Evolutionary conservation across 1,140 invertebrate genomes (phyloP), one percentile per base, ranked within the genome.

Genomic region (Maniola jurtina): DNA sequence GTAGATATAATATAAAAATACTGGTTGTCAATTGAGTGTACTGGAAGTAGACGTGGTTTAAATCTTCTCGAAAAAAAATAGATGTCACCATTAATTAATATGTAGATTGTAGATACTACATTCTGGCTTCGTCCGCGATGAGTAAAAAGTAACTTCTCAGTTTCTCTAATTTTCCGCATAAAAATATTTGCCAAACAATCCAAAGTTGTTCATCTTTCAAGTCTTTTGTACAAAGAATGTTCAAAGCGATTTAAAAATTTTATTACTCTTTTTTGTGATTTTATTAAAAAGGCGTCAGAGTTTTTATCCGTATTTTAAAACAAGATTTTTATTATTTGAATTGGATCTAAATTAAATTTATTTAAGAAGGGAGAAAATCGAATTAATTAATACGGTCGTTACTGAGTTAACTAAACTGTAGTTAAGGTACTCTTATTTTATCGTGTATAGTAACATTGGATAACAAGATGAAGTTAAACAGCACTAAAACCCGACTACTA

Each of bases 131-230:
- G 48, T 52, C 14, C 13, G 0, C 0, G 45, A 14, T 15, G 14
- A 10, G n/a, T 48, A 48, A 48, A 48, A 48, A 14, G 10, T 48
- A 13, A 13, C 13, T 25, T 25, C 48, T 52, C 48, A 10, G 48
- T 52, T 16, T 1, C 48, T 10, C 14, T 52, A 16, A 52, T 16
- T 52, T 52, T 52, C 15, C 48, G 48, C 14, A 25, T 52, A 16
- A 52, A 52, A 52, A 52, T 52, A 52, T 52, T 52, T 52, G 14
- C 15, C 15, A 16, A 52, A 52, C 48, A 52, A 48, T 48, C 14
- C 45, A 11, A 48, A 48, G 48, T 52, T 52, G 48, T 52, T 52
- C 48, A 16, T 52, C 15, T 16, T 52, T 10, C 48, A 52, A 52
- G 48, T 16, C 48, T 52, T n/a, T n/a, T 25, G 14, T 52, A 16